A percentile compares a stretch with the other conserved stretches of the same genome.
Evolutionary conservation across 2,797 vertebrate species (phyloP).

Genomic region (Sandelia bainsii): DNA sequence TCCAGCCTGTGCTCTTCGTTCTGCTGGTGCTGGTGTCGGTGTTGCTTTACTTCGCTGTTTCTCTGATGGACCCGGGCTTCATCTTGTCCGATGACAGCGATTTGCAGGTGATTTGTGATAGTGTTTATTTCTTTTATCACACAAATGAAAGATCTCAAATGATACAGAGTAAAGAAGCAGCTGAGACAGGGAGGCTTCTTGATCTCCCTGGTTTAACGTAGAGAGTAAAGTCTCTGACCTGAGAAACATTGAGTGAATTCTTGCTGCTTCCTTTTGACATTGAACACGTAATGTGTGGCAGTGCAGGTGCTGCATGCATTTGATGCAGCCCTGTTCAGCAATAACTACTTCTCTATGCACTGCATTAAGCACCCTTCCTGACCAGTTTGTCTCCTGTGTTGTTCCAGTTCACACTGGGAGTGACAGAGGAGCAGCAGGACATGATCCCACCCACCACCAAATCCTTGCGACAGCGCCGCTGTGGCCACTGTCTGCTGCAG

Average conservation of each 20-base stretch:
- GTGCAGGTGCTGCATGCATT: neutral
- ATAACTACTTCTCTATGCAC: neutral
- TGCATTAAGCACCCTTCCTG: neutral
- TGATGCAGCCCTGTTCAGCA: neutral
- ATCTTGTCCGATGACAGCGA: conserved; percentile 86
- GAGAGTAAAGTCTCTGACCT: neutral
- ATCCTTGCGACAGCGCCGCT: conserved; percentile 84
- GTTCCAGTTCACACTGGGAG: conserved; percentile 76
- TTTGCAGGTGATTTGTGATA: conserved; percentile 75
- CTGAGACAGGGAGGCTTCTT: neutral
- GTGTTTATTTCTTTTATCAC: neutral
- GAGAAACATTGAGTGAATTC: neutral
- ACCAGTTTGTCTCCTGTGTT: conserved; percentile 29
- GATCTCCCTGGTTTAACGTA: too few species aligned
- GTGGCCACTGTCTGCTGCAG: conserved; percentile 93
- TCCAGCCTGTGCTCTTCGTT: conserved; percentile 88
- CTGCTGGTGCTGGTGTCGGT: conserved; percentile 89
- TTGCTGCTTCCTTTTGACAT: too few species aligned
- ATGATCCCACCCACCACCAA: conserved; percentile 79
- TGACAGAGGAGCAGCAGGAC: conserved; percentile 84
- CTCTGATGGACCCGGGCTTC: conserved; percentile 96
- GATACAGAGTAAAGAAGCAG: neutral
- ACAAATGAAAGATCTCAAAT: neutral
- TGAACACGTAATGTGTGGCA: too few species aligned
- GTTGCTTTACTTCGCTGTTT: conserved; percentile 91